Conservation (phyloP, 2,888 invertebrate genomes). For the Drosophila pegasa region DNA sequence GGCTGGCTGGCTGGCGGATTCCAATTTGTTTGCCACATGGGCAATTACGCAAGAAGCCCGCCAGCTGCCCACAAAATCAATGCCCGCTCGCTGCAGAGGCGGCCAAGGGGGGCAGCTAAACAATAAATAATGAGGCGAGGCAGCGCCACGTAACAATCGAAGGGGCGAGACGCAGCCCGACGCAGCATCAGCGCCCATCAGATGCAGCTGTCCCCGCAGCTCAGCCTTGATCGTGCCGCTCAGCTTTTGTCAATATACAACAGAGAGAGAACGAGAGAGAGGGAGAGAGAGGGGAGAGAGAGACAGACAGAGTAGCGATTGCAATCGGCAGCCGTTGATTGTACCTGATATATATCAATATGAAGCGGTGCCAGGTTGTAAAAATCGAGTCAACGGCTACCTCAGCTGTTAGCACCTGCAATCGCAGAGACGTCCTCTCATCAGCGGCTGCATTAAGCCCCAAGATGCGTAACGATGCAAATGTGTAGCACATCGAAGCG, state of each 20-base stretch:
- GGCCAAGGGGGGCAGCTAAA: conserved; percentile 12
- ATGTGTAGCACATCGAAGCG: conserved; percentile 13
- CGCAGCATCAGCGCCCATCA: conserved; percentile 60
- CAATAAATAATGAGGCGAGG: conserved; percentile 64
- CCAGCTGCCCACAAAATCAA: conserved; percentile 47
- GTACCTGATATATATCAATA: conserved; percentile 71
- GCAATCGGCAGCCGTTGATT: conserved; percentile 70
- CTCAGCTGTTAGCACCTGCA: conserved; percentile 65
- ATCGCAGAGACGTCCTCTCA: conserved; percentile 50
- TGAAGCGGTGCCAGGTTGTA: conserved; percentile 57
- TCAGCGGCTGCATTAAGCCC: conserved; percentile 59
- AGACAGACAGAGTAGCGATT: conserved; percentile 30
- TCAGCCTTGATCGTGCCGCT: conserved; percentile 67
- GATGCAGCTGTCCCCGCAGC: conserved; percentile 23
- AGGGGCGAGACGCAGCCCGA: conserved; percentile 50
- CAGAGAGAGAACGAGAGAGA: neutral
- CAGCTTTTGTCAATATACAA: conserved; percentile 46
- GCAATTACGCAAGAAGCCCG: conserved; percentile 54
- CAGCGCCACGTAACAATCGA: conserved; percentile 57
- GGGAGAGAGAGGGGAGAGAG: neutral
- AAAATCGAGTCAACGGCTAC: conserved; percentile 54
- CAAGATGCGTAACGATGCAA: conserved; percentile 49
- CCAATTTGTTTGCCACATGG: conserved; percentile 65
- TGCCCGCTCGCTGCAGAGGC: neutral
- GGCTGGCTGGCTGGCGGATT: conserved; percentile 33